Evolutionary conservation across 2,888 invertebrate genomes (phyloP).

Genomic region (Nomada lathburiana): DNA sequence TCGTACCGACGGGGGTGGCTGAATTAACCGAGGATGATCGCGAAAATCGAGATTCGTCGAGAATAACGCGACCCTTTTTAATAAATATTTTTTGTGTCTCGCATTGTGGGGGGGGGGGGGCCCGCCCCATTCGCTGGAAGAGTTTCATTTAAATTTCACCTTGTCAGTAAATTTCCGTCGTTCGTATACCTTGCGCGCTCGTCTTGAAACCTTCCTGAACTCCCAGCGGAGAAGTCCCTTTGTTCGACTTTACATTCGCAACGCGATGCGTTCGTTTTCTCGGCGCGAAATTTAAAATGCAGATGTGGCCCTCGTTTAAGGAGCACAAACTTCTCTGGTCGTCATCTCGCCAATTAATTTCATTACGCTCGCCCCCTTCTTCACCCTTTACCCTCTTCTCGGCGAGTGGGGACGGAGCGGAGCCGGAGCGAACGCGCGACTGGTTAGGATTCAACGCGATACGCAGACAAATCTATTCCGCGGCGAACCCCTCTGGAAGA

Average conservation of each 20-base stretch:
- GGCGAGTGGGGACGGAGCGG: conserved; percentile 38
- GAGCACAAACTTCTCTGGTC: conserved; percentile 54
- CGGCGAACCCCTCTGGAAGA: background rate
- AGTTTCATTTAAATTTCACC: conserved; percentile 26
- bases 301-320: conserved; percentile 68
- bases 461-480: conserved; percentile 73
- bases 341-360: conserved; percentile 78
- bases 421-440: conserved; percentile 56
- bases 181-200: background rate
- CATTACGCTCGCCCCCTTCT: conserved; percentile 67
- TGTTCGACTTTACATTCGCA: conserved; percentile 48
- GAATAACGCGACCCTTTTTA: background rate
- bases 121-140: background rate
- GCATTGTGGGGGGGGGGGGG: too few species aligned
- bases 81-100: too few species aligned
- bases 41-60: background rate
- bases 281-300: conserved; percentile 69
- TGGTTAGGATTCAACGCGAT: conserved; percentile 47
- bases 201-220: background rate
- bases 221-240: too few species aligned
- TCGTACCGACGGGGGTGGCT: background rate
- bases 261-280: conserved; percentile 34
- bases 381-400: conserved; percentile 12
- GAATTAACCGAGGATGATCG: conserved; percentile 7
- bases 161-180: conserved; percentile 26